Evolutionary conservation across 2,888 invertebrate genomes (phyloP), one percentile per base, ranked within the genome.

Genomic region (Eudasyphora cyanicolor): DNA sequence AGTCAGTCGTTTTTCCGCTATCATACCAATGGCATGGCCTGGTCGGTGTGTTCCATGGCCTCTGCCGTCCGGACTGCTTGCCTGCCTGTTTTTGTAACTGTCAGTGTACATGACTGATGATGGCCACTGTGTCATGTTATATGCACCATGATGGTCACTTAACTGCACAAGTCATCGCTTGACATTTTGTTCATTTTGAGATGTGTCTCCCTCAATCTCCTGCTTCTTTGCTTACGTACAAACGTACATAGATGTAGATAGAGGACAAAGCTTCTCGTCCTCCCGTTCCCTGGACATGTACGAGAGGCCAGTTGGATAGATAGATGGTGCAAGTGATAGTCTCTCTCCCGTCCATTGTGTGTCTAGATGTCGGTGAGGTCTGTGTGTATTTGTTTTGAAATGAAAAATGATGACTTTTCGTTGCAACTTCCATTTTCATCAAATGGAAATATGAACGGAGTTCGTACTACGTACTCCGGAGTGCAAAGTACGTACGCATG

Each of bases 31-130:
- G 42, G 12, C 42, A 21, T 67, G 35, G 60, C 42, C 67, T 67
- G 38, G n/a, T n/a, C n/a, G 10, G 42, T 76, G 69, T 69, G 57
- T 79, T 32, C 67, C 76, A 82, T 71, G 64, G 79, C 57, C 27
- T 8, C 51, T 51, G 24, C 24, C 21, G 51, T n/a, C 45, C n/a
- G n/a, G n/a, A n/a, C n/a, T n/a, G n/a, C 35, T 35, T 6, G 35
- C 38, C 83, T 83, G 80, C 51, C 74, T 79, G 79, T 80, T 77
- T 54, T 82, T 83, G 76, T 79, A 82, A 64, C 82, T 86, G 86
- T 86, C 85, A 85, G 79, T 82, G 81, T 73, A 85, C 84, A 85
- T 87, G 86, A 87, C 86, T 87, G 86, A 87, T 87, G 87, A 86
- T 86, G 86, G 85, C 84, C 86, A 85, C 82, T 85, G 80, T 85